These are phyloP conservation scores for Tinea pellionella DNA, from an alignment of 2,888 invertebrate species.

Conservation along the genomic window DNA sequence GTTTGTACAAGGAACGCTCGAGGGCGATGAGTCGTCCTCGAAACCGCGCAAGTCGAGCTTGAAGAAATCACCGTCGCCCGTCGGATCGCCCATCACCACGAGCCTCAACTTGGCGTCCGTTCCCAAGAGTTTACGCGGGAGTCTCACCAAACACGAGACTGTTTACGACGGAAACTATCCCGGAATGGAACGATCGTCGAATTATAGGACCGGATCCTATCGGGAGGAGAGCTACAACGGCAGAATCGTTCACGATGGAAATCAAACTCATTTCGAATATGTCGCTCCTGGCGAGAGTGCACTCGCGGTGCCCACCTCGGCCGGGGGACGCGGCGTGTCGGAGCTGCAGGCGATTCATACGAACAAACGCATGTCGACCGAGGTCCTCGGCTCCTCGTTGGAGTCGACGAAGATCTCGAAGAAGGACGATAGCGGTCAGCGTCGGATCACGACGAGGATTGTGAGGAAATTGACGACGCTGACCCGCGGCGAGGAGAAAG, in stretches of 20 bases:
- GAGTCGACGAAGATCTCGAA: conserved; percentile 87
- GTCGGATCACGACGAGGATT: conserved; percentile 87
- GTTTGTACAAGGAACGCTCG: conserved; percentile 80
- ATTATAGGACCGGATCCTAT: conserved; percentile 51
- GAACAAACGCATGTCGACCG: conserved; percentile 84
- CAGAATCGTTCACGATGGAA: conserved; percentile 56
- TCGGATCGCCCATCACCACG: conserved; percentile 74
- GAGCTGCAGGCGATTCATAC: conserved; percentile 83
- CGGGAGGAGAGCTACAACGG: conserved; percentile 58
- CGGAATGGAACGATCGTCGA: conserved; percentile 52
- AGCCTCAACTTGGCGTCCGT: conserved; percentile 69
- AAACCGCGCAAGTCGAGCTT: conserved; percentile 64
- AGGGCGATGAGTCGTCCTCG: conserved; percentile 63
- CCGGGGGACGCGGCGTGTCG: conserved; percentile 56
- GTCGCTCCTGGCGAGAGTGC: conserved; percentile 47
- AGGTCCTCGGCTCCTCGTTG: conserved; percentile 85
- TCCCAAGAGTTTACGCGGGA: conserved; percentile 65
- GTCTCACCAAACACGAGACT: conserved; percentile 58
- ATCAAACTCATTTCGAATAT: conserved; percentile 64
- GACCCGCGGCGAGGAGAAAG: conserved; percentile 86
- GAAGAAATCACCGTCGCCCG: conserved; percentile 58
- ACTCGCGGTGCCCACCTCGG: conserved; percentile 51
- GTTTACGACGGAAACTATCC: conserved; percentile 63
- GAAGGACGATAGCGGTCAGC: conserved; percentile 80
- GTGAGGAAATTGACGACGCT: conserved; percentile 90